Conservation (phyloP, 2,797 vertebrate genomes). For the Thamnophis elegans region DNA sequence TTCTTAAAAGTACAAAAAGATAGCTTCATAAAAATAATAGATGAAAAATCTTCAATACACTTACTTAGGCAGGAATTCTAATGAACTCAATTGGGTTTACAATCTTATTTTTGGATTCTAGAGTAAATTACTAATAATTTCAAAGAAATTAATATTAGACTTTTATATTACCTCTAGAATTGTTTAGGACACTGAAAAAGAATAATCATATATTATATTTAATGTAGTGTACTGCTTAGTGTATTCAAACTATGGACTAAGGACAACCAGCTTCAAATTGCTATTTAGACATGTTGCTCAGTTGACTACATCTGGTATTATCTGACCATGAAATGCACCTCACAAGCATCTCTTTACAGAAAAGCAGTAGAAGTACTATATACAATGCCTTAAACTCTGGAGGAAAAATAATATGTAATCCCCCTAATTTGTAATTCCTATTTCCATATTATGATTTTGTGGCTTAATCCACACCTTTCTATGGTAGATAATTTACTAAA, state of each 20-base stretch:
- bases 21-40: background rate
- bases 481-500: background rate
- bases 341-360: background rate
- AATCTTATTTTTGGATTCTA: background rate
- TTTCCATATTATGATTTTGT: background rate
- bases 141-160: constrained; percentile 7
- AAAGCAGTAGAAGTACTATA: background rate
- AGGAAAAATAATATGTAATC: background rate
- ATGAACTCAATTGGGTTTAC: background rate
- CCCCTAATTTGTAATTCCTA: background rate
- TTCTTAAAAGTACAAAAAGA: background rate
- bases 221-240: background rate
- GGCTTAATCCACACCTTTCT: background rate
- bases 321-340: background rate
- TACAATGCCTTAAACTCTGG: background rate
- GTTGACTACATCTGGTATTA: background rate
- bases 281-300: background rate
- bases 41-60: background rate
- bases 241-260: background rate
- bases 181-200: background rate
- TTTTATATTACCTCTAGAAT: constrained; percentile 10
- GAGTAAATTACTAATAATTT: background rate
- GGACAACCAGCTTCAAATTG: background rate
- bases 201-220: background rate
- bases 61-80: background rate